These are phyloP conservation scores for Urocolius indicus DNA, from an alignment of 2,113 vertebrate genomes.

Conservation along the genomic window DNA sequence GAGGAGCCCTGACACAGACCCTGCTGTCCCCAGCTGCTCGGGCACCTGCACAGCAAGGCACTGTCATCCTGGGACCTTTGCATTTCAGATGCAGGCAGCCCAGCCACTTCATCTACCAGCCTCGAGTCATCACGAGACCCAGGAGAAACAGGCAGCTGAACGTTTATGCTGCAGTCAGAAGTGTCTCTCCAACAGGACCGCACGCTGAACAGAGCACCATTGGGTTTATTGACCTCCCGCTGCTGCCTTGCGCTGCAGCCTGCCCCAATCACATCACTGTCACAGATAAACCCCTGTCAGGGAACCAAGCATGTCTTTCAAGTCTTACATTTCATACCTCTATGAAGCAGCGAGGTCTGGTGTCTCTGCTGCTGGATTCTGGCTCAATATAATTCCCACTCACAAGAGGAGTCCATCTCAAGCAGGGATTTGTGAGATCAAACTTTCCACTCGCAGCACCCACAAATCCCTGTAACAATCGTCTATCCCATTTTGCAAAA, in stretches of 20 bases:
- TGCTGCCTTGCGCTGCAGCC: background rate
- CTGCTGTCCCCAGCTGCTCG: background rate
- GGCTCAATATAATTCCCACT: background rate
- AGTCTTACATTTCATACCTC: too few relatives aligned
- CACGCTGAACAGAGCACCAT: too few relatives aligned
- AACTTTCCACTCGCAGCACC: background rate
- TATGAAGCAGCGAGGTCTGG: background rate
- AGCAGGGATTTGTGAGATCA: background rate
- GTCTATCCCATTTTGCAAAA: background rate
- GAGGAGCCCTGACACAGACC: background rate
- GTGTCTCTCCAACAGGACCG: too few relatives aligned
- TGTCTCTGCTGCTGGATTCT: background rate
- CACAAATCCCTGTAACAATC: background rate
- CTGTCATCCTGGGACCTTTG: background rate
- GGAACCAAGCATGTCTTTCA: too few relatives aligned
- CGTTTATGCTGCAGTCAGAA: background rate
- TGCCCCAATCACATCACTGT: background rate
- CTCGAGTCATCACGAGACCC: background rate
- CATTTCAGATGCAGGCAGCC: background rate
- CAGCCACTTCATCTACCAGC: background rate
- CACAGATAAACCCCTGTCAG: background rate
- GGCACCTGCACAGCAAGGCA: background rate
- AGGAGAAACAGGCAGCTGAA: background rate
- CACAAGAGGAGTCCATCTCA: background rate
- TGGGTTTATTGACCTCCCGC: background rate